Conservation (phyloP, 2,113 vertebrate species). For the cat (Felis catus) region F.catus_Fca126_mat1.0 CM031418.1:111866501-111867000, state of each 20-base stretch:
- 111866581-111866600: background rate
- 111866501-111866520: background rate
- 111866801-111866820: background rate
- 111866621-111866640: slow-evolving; percentile 24
- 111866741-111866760: slow-evolving; percentile 20
- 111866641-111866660: background rate
- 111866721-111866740: slow-evolving; percentile 51
- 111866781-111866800: background rate
- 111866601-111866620: background rate
- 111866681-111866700: slow-evolving; percentile 38
- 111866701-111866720: slow-evolving; percentile 26
- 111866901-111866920: background rate
- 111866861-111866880: slow-evolving; percentile 1
- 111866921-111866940: background rate
- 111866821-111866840: background rate
- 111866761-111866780: slow-evolving; percentile 38
- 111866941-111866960: background rate
- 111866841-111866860: slow-evolving; percentile 33
- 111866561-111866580: slow-evolving; percentile 8
- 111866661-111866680: slow-evolving; percentile 39
- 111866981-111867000: background rate
- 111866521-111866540: background rate
- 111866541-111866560: background rate
- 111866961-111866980: background rate
- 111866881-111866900: background rate